These are phyloP conservation scores for Dermolepida albohirtum DNA, from an alignment of 2,888 invertebrate genomes.

Conservation along the genomic window DNA sequence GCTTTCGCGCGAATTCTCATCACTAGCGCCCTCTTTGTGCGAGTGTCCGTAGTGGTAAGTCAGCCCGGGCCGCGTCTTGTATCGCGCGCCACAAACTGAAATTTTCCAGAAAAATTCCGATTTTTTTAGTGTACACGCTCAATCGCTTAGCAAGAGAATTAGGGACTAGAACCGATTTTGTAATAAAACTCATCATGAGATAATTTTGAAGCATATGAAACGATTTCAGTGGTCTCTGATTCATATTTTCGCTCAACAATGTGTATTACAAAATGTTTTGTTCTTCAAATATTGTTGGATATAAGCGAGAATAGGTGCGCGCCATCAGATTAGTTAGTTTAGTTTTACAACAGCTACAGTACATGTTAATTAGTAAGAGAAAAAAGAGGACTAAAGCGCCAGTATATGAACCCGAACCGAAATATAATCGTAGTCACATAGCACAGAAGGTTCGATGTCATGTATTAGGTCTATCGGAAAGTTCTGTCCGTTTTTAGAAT, in stretches of 20 bases:
- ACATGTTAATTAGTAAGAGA: constrained; percentile 35
- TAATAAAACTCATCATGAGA: constrained; percentile 20
- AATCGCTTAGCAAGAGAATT: constrained; percentile 54
- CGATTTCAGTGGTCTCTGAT: constrained; percentile 27
- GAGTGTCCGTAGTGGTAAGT: constrained; percentile 96
- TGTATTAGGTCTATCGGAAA: constrained; percentile 5
- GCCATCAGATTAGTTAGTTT: constrained; percentile 44
- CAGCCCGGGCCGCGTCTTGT: constrained; percentile 96
- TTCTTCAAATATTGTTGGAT: constrained; percentile 33
- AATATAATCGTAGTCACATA: constrained; percentile 47
- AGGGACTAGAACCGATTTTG: constrained; percentile 63
- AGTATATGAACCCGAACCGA: constrained; percentile 65
- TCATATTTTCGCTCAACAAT: constrained; percentile 31
- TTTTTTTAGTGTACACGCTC: constrained; percentile 54
- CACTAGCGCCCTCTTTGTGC: constrained; percentile 75
- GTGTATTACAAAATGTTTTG: constrained; percentile 26
- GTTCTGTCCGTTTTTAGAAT: too few relatives aligned
- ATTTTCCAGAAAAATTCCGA: constrained; percentile 54
- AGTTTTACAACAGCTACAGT: constrained; percentile 40
- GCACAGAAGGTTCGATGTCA: constrained; percentile 18
- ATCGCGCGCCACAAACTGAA: constrained; percentile 94
- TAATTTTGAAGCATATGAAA: constrained; percentile 42
- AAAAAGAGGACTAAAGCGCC: constrained; percentile 60
- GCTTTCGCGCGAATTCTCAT: constrained; percentile 66
- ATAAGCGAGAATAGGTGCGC: constrained; percentile 45